Evolutionary conservation across 1,140 invertebrate genomes (phyloP), one percentile per base, ranked within the genome.

Genomic region (Helicorthomorpha holstii): DNA sequence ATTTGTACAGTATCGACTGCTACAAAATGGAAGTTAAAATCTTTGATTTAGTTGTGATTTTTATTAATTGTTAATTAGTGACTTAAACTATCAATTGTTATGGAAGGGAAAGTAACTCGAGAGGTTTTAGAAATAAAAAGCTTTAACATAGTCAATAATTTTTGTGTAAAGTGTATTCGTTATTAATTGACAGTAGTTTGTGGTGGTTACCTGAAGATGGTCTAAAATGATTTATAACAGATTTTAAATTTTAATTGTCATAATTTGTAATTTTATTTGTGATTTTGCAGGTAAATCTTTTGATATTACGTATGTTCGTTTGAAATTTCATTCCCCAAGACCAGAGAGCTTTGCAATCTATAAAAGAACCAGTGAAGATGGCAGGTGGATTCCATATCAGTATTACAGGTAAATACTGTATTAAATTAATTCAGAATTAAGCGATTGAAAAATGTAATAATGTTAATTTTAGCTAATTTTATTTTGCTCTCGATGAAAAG

Each of bases 291-390:
- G 81, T n/a, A 98, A 98, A 68, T 78, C 89, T 0, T 98, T 87
- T 63, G 93, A 98, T 61, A 95, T 99, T 54, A 98, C 92, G 0
- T 98, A 97, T 62, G 81, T 98, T 1, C 74, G 88, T 46, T 71
- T 98, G 19, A 77, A 89, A 55, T 99, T 97, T 69, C 82, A 90
- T 56, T 93, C 91, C 1, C 90, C 92, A 0, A 72, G 93, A 44
- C 95, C 95, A 0, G 93, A 98, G 63, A 95, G 90, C 67, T 98
- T 98, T 71, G 86, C 86, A 7, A 92, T 99, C 58, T 97, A 88
- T 66, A 95, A 95, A 63, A 78, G 85, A 52, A 79, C 75, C 3
- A 71, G 72, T 29, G 82, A 91, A 61, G 78, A 82, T 51, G 79
- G 78, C 1, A 71, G 77, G 2, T 98, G 94, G 95, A 78, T 84